These are phyloP conservation scores for Echinarachnius parma DNA, from an alignment of 53 echinoderm and acorn worm genomes.

Conservation along the genomic window DNA sequence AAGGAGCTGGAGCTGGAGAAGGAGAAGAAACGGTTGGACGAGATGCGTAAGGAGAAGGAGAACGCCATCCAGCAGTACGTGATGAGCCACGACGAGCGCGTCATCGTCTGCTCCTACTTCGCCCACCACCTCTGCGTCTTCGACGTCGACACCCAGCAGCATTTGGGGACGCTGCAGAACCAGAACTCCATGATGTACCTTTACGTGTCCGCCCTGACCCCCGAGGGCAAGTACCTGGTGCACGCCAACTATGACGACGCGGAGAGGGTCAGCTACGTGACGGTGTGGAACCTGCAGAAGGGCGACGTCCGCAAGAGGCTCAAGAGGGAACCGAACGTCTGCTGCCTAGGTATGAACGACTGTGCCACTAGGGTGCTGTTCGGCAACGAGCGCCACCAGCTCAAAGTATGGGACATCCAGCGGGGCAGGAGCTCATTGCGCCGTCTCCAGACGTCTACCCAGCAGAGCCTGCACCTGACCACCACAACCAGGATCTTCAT, in stretches of 20 bases:
- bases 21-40: conserved; percentile 83
- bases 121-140: conserved; percentile 93
- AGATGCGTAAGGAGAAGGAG: conserved; percentile 82
- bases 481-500: conserved; percentile 78
- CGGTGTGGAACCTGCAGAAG: conserved; percentile 79
- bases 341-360: conserved; percentile 78
- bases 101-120: conserved; percentile 88
- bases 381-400: conserved; percentile 76
- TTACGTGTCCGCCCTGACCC: conserved; percentile 67
- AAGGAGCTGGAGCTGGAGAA: conserved; percentile 69
- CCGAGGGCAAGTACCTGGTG: conserved; percentile 62
- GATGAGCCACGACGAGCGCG: conserved; percentile 73
- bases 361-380: conserved; percentile 76
- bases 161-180: conserved; percentile 72
- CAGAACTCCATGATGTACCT: conserved; percentile 88
- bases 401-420: conserved; percentile 87
- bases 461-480: conserved; percentile 55
- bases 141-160: conserved; percentile 66
- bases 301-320: conserved; percentile 76
- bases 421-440: conserved; percentile 66
- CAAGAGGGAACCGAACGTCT: conserved; percentile 87
- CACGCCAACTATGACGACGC: conserved; percentile 86
- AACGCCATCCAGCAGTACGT: conserved; percentile 88
- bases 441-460: conserved; percentile 53
- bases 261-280: conserved; percentile 86